Conservation (phyloP, 2,113 vertebrate genomes). For the Cyprinodon tularosa region DNA sequence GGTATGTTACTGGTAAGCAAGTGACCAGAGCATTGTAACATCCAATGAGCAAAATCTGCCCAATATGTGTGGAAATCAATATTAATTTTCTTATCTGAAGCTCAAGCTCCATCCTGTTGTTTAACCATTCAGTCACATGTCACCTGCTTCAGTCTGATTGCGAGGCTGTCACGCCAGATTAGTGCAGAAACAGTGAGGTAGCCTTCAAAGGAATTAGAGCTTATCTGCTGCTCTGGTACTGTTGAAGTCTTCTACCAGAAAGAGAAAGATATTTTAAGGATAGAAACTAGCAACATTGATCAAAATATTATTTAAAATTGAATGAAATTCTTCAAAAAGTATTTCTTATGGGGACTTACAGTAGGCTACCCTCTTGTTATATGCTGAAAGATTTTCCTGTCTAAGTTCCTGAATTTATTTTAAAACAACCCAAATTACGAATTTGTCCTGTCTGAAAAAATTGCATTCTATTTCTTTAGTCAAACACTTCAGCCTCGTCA, state of each 20-base stretch:
- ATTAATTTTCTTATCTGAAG: conserved; percentile 73
- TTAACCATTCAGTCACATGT: conserved; percentile 61
- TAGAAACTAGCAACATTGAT: not conserved
- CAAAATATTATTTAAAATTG: not conserved
- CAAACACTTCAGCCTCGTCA: not conserved
- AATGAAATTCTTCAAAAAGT: not conserved
- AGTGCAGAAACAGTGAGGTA: conserved; percentile 41
- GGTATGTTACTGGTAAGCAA: conserved; percentile 9
- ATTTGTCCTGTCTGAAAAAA: not conserved
- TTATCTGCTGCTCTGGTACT: conserved; percentile 44
- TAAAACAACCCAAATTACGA: not conserved
- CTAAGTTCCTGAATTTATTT: not conserved
- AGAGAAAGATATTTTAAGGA: conserved; percentile 3
- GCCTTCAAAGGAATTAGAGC: conserved; percentile 50
- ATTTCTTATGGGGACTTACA: not conserved
- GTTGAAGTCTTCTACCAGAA: conserved; percentile 28
- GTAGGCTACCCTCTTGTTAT: too few relatives aligned
- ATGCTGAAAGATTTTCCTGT: not conserved
- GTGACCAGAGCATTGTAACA: conserved; percentile 44
- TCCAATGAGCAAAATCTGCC: conserved; percentile 63
- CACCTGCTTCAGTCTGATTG: conserved; percentile 68
- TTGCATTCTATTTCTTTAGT: not conserved
- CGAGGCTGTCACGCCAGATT: conserved; percentile 56
- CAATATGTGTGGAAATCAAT: conserved; percentile 73
- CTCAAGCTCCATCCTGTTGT: conserved; percentile 62